Conservation (phyloP, 2,888 invertebrate genomes). For the Aplocera efformata region DNA sequence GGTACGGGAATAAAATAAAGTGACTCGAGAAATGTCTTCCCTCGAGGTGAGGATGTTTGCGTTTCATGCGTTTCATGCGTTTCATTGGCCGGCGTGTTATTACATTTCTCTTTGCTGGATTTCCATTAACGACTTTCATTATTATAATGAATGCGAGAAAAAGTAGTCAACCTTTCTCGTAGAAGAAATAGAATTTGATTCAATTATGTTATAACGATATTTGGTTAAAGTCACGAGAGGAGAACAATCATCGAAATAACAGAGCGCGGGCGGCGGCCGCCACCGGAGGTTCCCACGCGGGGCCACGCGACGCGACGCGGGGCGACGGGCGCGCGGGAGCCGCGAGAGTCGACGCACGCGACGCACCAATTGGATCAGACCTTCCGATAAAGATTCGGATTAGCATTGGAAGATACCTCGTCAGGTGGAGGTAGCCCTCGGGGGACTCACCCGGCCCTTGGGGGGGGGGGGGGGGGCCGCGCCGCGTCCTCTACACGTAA, state of each 20-base stretch:
- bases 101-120: too few relatives aligned
- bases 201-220: constrained; percentile 8
- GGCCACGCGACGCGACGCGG: constrained; percentile 19
- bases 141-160: too few relatives aligned
- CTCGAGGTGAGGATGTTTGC: too few relatives aligned
- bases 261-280: constrained; percentile 8
- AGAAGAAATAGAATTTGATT: not conserved
- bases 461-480: not conserved
- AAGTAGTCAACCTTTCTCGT: too few relatives aligned
- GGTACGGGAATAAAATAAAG: too few relatives aligned
- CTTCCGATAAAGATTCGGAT: not conserved
- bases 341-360: constrained; percentile 53
- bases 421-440: too few relatives aligned
- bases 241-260: constrained; percentile 20
- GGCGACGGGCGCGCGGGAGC: constrained; percentile 30
- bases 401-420: constrained; percentile 4
- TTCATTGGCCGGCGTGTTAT: too few relatives aligned
- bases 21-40: too few relatives aligned
- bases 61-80: too few relatives aligned
- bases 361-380: constrained; percentile 47
- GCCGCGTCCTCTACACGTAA: constrained; percentile 13
- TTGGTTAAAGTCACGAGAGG: constrained; percentile 10
- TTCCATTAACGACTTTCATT: too few relatives aligned
- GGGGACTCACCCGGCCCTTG: too few relatives aligned
- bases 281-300: constrained; percentile 14